Evolutionary conservation across 1,140 invertebrate genomes (phyloP), one percentile per base, ranked within the genome.

Genomic region (Drosophila tropicalis): DNA sequence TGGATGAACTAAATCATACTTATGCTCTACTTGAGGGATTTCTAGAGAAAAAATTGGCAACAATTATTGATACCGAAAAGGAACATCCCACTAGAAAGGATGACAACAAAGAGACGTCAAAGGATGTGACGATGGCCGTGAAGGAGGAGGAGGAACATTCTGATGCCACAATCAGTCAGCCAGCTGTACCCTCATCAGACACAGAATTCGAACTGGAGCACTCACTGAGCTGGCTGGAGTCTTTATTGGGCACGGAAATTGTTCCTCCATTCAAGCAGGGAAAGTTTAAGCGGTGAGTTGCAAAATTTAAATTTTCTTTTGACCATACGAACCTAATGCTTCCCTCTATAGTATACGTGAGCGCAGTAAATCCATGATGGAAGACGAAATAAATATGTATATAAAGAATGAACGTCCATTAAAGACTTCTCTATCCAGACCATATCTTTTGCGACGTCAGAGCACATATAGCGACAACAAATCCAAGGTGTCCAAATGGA

Each of bases 401-500:
- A 58, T 87, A 41, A 89, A 78, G 41, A 60, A 70, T 9, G 84
- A 87, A 2, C 84, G 84, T 0, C 67, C 68, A 5, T 15, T 69
- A 17, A 66, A 87, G 75, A 55, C 44, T 39, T 36, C 60, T 60
- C 62, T 74, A 19, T 70, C 84, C 2, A 70, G 79, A 9, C 89
- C 79, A 0, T 87, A 91, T n/a, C 67, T 83, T n/a, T 57, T 80
- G 32, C 79, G 91, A 0, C 81, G 91, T 1, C 91, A 91, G 62
- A 92, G 89, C 73, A 91, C 89, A 5, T 91, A 90, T 67, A 86
- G 77, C 51, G 90, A 92, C 61, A 90, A 87, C 63, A 92, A 92
- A 70, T 87, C 89, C 15, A 92, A 92, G 66, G 91, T 92, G 7
- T 96, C 96, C 0, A 96, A 96, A 80, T 97, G 96, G 96, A 96